Evolutionary conservation across 1,140 invertebrate genomes (phyloP).

Genomic region (Ptiloglossa arizonensis): DNA sequence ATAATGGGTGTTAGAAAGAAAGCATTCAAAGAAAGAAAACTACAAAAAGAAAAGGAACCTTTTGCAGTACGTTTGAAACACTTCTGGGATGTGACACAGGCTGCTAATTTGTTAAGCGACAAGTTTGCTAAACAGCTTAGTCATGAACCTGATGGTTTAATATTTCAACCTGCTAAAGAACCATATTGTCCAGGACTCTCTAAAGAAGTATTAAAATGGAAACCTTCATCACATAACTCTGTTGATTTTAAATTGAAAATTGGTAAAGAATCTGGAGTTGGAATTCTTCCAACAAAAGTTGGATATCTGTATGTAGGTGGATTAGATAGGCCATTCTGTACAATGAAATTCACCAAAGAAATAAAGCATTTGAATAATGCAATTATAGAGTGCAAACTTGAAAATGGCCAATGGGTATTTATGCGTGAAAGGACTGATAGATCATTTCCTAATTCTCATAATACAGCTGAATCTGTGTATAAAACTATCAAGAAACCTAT

Average conservation of each 20-base stretch:
- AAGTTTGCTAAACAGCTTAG: constrained; percentile 92
- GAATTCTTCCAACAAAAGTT: constrained; percentile 88
- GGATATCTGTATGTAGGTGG: constrained; percentile 92
- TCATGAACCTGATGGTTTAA: constrained; percentile 98
- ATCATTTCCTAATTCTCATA: constrained; percentile 95
- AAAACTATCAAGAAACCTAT: constrained; percentile 90
- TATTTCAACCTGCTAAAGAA: constrained; percentile 96
- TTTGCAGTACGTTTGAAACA: constrained; percentile 93
- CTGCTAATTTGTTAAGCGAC: constrained; percentile 88
- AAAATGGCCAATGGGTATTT: constrained; percentile 92
- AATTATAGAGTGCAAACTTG: constrained; percentile 97
- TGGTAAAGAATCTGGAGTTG: constrained; percentile 86
- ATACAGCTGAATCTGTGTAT: constrained; percentile 89
- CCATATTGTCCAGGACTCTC: constrained; percentile 92
- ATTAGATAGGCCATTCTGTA: constrained; percentile 84
- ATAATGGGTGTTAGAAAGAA: constrained; percentile 85
- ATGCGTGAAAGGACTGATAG: constrained; percentile 99
- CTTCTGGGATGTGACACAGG: constrained; percentile 92
- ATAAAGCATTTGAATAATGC: constrained; percentile 93
- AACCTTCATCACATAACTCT: constrained; percentile 95
- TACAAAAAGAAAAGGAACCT: constrained; percentile 91
- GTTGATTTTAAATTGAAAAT: constrained; percentile 97
- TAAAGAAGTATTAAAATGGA: constrained; percentile 97
- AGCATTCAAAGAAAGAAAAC: constrained; percentile 89
- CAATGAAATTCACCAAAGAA: constrained; percentile 90